These are phyloP conservation scores for Zelleria hepariella DNA, from an alignment of 2,888 invertebrate genomes.

Conservation along the genomic window DNA sequence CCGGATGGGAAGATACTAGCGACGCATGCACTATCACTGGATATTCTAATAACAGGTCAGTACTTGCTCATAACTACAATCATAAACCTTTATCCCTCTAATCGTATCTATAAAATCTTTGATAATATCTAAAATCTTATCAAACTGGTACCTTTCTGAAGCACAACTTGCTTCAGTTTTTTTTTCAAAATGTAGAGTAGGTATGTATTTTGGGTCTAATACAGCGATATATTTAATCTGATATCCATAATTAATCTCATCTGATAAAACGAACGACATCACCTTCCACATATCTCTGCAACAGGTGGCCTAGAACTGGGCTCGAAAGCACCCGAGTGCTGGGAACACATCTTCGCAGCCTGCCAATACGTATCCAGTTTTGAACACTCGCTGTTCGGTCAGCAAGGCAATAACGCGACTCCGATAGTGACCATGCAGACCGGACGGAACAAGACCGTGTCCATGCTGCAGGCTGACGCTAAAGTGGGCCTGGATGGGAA, in stretches of 20 bases:
- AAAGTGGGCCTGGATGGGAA: conserved; percentile 64
- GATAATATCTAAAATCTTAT: no score
- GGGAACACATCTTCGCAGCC: conserved; percentile 96
- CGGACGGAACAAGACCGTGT: conserved; percentile 72
- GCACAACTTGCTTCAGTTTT: no score
- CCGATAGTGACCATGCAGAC: conserved; percentile 78
- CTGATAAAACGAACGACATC: no score
- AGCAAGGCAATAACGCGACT: conserved; percentile 79
- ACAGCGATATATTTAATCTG: no score
- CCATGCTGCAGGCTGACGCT: conserved; percentile 72
- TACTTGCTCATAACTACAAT: conserved; percentile 9
- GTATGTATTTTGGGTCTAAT: no score
- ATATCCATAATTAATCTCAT: no score
- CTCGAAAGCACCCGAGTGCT: conserved; percentile 93
- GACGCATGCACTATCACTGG: conserved; percentile 92
- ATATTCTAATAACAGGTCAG: conserved; percentile 84
- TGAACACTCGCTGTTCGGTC: conserved; percentile 91
- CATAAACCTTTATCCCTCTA: no score
- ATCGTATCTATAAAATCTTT: no score
- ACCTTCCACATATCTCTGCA: conserved; percentile 4
- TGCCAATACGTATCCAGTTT: conserved; percentile 93
- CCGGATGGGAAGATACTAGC: conserved; percentile 84
- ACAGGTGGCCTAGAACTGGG: conserved; percentile 88
- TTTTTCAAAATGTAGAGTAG: no score
- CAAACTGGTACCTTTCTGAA: no score